Evolutionary conservation across 2,888 invertebrate genomes (phyloP), one percentile per base, ranked within the genome.

Genomic region (Loripinus fragilis): DNA sequence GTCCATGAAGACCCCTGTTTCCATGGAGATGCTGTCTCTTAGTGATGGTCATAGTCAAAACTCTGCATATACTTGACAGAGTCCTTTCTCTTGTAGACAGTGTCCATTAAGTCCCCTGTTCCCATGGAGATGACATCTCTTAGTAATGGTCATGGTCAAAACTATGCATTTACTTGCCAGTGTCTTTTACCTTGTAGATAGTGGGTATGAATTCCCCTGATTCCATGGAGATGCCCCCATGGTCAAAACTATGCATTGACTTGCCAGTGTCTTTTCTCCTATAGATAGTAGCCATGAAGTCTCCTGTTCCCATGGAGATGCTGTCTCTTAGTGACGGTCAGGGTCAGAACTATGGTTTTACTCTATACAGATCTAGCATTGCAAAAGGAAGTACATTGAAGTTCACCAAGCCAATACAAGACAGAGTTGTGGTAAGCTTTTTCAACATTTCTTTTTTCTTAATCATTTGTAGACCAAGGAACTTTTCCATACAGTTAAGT

Each of bases 291-390:
- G 48, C 70, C 23, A 23, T 65, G 15, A 20, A 17, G 8, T 30
- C 71, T 30, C 81, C 86, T 23, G 74, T 91, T 35, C 81, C 90
- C 20, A 94, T 94, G 94, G 94, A 94, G 85, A 85, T 86, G 77
- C 79, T 93, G 50, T 85, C 88, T 42, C 94, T 90, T 52, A 60
- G 68, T 45, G 81, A 81, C 85, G 93, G 83, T 35, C 94, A 93
- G 52, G 95, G 95, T 0, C 95, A 95, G 91, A 94, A 94, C 75
- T 95, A 94, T 85, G 95, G 95, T 0, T 95, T 95, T 86, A 93
- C 95, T 23, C 85, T 95, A 38, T 95, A 95, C 88, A 87, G 94
- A 42, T 94, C 94, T 78, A 83, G 74, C 10, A 81, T 92, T 5
- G 60, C 76, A 1, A 73, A 71, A 25, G 86, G 85, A 15, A 72